A percentile compares a stretch with the other conserved stretches of the same genome.
phyloP scores from a whole-genome alignment of 2,888 invertebrate species.

The Panopea generosa region DNA sequence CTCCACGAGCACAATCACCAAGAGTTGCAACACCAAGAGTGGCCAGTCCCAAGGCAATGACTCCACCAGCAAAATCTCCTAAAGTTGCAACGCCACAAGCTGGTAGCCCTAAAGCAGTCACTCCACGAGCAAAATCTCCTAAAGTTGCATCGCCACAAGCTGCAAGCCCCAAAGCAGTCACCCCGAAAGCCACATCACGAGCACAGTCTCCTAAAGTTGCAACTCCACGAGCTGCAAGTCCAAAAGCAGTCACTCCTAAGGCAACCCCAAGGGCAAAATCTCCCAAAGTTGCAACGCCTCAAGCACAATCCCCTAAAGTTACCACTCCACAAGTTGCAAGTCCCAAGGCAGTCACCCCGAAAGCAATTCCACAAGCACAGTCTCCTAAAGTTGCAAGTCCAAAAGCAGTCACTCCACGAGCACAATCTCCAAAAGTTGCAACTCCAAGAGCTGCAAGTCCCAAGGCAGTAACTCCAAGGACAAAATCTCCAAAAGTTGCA shows the following conservation, averaged over 20 bases:
- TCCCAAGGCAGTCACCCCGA: slow-evolving; percentile 58
- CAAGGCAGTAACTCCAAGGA: slow-evolving; percentile 49
- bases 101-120: slow-evolving; percentile 32
- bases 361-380: slow-evolving; percentile 9
- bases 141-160: slow-evolving; percentile 33
- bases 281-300: slow-evolving; percentile 27
- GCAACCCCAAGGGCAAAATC: slow-evolving; percentile 23
- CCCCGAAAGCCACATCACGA: slow-evolving; percentile 52
- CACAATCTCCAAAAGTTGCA: slow-evolving; percentile 18
- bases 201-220: slow-evolving; percentile 41
- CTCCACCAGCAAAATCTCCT: slow-evolving; percentile 15
- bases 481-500: slow-evolving; percentile 40
- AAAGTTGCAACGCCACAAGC: slow-evolving; percentile 27
- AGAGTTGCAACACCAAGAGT: slow-evolving; percentile 35
- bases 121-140: slow-evolving; percentile 29
- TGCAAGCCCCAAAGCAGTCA: slow-evolving; percentile 30
- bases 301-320: slow-evolving; percentile 28
- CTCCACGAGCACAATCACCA: slow-evolving; percentile 44
- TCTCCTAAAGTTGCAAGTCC: slow-evolving; percentile 39
- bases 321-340: slow-evolving; percentile 46
- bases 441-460: slow-evolving; percentile 34
- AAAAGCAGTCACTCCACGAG: slow-evolving; percentile 16
- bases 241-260: slow-evolving; percentile 35
- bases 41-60: slow-evolving; percentile 30
- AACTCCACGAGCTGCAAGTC: slow-evolving; percentile 30